A percentile compares a stretch with the other conserved stretches of the same genome.
Conservation (phyloP, 2,888 invertebrate species). For the Coleophora deauratella region DNA sequence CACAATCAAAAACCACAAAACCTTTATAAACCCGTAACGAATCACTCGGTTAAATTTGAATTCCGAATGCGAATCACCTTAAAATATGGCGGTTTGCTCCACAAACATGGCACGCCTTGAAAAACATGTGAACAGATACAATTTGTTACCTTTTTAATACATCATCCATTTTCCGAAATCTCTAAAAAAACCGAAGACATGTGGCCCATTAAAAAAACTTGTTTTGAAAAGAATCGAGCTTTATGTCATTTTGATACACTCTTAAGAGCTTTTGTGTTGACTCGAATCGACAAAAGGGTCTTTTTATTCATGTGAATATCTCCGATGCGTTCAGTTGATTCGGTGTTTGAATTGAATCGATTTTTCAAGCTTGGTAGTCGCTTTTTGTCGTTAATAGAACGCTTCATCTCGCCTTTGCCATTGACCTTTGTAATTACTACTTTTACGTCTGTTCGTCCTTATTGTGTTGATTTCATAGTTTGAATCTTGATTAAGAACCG, state of each 20-base stretch:
- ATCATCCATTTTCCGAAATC: conserved; percentile 63
- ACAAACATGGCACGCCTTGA: conserved; percentile 37
- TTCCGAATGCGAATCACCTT: conserved; percentile 42
- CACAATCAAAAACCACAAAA: conserved; percentile 22
- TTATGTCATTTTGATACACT: conserved; percentile 74
- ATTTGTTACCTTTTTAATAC: conserved; percentile 70
- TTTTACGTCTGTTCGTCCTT: conserved; percentile 34
- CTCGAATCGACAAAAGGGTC: conserved; percentile 44
- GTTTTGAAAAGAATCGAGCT: conserved; percentile 62
- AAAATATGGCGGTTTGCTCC: conserved; percentile 45
- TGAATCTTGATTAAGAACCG: background rate
- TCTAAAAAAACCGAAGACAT: conserved; percentile 45
- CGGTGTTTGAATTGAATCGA: conserved; percentile 58
- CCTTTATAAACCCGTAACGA: conserved; percentile 33
- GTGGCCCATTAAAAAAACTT: conserved; percentile 60
- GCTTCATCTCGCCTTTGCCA: conserved; percentile 40
- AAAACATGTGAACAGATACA: conserved; percentile 28
- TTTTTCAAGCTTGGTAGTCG: conserved; percentile 71
- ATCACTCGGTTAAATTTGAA: conserved; percentile 35
- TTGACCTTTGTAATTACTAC: conserved; percentile 44
- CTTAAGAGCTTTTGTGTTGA: conserved; percentile 56
- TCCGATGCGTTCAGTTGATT: conserved; percentile 47
- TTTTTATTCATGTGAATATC: conserved; percentile 59
- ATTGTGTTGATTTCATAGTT: conserved; percentile 15
- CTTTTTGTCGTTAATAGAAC: conserved; percentile 58